Conservation (phyloP, 2,113 vertebrate species). For the Chloropsis cyanopogon region DNA sequence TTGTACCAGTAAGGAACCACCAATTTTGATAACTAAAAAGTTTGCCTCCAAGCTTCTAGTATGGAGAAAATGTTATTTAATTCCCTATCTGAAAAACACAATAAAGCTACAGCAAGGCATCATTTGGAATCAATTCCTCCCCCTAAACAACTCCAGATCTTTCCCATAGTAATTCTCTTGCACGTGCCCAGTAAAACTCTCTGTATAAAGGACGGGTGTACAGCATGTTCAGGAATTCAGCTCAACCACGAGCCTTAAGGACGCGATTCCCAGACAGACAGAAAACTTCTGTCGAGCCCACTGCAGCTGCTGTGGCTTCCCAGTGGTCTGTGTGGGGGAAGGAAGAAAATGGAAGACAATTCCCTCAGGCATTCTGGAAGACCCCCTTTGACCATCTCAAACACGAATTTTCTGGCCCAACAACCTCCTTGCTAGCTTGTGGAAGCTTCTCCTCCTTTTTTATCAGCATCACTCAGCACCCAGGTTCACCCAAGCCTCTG, state of each 20-base stretch:
- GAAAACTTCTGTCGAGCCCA: not conserved
- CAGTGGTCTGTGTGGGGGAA: not conserved
- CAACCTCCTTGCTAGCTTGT: not conserved
- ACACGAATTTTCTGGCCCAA: not conserved
- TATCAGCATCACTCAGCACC: not conserved
- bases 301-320: not conserved
- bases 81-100: slow-evolving; percentile 29
- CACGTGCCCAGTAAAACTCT: slow-evolving; percentile 44
- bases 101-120: slow-evolving; percentile 34
- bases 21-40: not conserved
- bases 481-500: not conserved
- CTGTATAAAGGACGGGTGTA: not conserved
- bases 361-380: not conserved
- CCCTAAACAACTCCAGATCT: slow-evolving; percentile 50
- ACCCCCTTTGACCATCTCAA: not conserved
- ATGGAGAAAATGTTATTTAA: not conserved
- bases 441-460: not conserved
- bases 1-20: not conserved
- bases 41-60: not conserved
- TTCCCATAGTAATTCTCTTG: slow-evolving; percentile 41
- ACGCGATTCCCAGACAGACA: not conserved
- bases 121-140: slow-evolving; percentile 61
- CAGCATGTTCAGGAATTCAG: not conserved
- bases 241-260: slow-evolving; percentile 1
- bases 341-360: not conserved